Percentiles rank a stretch among this genome's conserved stretches.
These are phyloP conservation scores for Drosophila lutescens DNA, from an alignment of 2,888 invertebrate species.

Conservation along the genomic window DNA sequence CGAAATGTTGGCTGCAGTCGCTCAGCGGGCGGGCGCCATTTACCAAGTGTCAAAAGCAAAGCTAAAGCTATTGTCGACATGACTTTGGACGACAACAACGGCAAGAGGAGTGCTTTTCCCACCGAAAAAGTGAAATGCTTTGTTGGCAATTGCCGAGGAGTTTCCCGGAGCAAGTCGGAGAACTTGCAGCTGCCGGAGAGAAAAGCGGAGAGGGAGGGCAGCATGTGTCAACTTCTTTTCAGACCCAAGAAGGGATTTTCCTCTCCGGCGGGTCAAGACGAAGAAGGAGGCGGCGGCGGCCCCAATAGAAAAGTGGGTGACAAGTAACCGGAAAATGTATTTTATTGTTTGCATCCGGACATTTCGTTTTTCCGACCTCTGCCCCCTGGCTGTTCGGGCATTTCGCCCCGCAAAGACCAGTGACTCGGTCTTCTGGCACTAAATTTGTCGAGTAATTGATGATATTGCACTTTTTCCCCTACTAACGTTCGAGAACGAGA, in stretches of 20 bases:
- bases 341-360: constrained; percentile 83
- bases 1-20: constrained; percentile 63
- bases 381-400: constrained; percentile 7
- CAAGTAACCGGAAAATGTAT: constrained; percentile 84
- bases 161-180: constrained; percentile 59
- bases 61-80: constrained; percentile 83
- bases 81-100: constrained; percentile 77
- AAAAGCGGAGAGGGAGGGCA: constrained; percentile 45
- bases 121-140: constrained; percentile 75
- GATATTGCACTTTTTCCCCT: constrained; percentile 70
- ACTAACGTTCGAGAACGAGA: constrained; percentile 5
- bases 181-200: constrained; percentile 42
- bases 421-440: constrained; percentile 49
- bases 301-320: constrained; percentile 73
- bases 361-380: constrained; percentile 64
- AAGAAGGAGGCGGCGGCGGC: background rate
- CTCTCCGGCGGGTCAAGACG: constrained; percentile 19
- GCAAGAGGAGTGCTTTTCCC: constrained; percentile 22
- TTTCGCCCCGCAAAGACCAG: constrained; percentile 16
- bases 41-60: constrained; percentile 83
- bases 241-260: constrained; percentile 42
- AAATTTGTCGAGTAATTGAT: constrained; percentile 80
- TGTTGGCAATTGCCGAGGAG: constrained; percentile 81
- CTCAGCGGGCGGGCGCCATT: constrained; percentile 82
- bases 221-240: constrained; percentile 75